Evolutionary conservation across 2,113 vertebrate species (phyloP).

Genomic region (Calidris pugnax): DNA sequence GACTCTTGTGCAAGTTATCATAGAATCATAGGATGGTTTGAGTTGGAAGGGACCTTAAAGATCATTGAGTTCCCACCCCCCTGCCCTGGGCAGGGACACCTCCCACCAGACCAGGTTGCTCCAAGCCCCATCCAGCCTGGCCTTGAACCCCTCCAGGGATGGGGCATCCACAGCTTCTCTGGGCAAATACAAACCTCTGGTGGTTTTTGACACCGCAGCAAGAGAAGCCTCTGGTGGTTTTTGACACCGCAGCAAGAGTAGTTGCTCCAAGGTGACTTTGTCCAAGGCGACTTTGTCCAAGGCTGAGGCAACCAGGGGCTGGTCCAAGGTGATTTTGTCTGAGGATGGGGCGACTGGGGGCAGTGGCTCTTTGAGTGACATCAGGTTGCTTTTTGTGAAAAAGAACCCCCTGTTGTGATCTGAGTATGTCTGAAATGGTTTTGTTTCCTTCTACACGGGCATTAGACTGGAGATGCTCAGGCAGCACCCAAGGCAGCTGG

Average conservation of each 20-base stretch:
- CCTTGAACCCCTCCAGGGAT: background rate
- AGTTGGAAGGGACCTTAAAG: background rate
- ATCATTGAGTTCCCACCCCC: background rate
- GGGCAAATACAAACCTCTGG: background rate
- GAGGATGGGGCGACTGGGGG: background rate
- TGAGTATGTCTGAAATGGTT: background rate
- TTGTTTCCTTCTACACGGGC: background rate
- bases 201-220: background rate
- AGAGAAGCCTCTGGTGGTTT: fast-evolving
- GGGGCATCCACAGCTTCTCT: background rate
- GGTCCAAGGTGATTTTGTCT: background rate
- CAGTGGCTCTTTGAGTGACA: background rate
- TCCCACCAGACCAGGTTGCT: background rate
- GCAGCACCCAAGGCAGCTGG: background rate
- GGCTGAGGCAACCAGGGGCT: background rate
- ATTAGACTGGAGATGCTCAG: background rate
- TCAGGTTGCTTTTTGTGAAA: no score
- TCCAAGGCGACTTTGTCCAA: background rate
- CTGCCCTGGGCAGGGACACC: background rate
- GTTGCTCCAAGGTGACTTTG: background rate
- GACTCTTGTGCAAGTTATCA: background rate
- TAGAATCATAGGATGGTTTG: background rate
- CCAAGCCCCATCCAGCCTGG: background rate
- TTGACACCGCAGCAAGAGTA: background rate
- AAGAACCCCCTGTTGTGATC: background rate